Evolutionary conservation across 2,888 invertebrate genomes (phyloP), one percentile per base, ranked within the genome.

Genomic region (Azorinus chamasolen): DNA sequence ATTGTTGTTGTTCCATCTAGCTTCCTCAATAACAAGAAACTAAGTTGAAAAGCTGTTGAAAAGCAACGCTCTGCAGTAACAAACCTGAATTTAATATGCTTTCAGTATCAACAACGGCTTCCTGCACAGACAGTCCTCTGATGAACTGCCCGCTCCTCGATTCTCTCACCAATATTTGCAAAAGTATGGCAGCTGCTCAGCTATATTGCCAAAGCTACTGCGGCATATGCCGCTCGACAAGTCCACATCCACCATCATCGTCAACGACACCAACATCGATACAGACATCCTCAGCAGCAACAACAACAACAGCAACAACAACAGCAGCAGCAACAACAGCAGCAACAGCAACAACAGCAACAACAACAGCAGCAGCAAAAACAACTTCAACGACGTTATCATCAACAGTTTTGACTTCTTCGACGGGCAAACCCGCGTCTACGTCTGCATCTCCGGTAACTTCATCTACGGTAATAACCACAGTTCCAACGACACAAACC

Each of bases 121-220:
- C 43, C 14, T 78, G 77, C 25, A 50, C 48, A 16, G 69, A 78
- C 39, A 50, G 64, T 22, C 32, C 39, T 22, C 69, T 64, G 1
- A 46, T 72, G 14, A 69, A 78, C 54, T 78, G 77, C 25, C 20
- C 64, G 14, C n/a, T 78, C 32, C 27, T 78, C 24, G 39, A 72
- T 22, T 45, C 58, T 12, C 61, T 48, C 39, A 22, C 66, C 1
- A 41, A 39, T 1, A 53, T 76, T 10, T 76, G 76, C 20, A 32
- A 27, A 8, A 70, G 62, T 39, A 16, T 39, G 18, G 41, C 27
- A 20, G 51, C 58, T 27, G 61, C 76, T 1, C 20, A 51, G 1
- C 22, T 58, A 6, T 76, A 76, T 27, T 76, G 76, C 48, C 62
- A 55, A 22, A 58, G 61, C 10, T 66, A 57, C 25, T 76, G 76